Evolutionary conservation across 2,888 invertebrate genomes (phyloP).

Genomic region (Cheilosia variabilis): DNA sequence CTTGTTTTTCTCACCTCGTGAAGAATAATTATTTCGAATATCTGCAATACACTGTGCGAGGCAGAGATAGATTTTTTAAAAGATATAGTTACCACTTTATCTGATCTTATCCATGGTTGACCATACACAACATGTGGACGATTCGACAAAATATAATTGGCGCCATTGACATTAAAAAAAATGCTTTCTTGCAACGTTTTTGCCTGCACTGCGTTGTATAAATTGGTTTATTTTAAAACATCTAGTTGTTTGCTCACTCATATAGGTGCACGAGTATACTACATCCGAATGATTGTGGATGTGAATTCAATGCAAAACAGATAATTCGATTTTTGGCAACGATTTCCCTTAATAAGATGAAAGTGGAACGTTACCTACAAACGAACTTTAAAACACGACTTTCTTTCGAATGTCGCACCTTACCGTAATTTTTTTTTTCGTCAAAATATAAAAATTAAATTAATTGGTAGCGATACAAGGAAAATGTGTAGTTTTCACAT

Average conservation of each 20-base stretch:
- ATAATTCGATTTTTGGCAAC: slow-evolving; percentile 69
- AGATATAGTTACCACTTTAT: neutral
- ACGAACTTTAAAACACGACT: slow-evolving; percentile 40
- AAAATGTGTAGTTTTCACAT: neutral
- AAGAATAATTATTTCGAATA: slow-evolving; percentile 3
- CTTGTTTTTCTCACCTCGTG: slow-evolving; percentile 11
- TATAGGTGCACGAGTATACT: slow-evolving; percentile 17
- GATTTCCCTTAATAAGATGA: slow-evolving; percentile 56
- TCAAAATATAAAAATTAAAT: slow-evolving; percentile 5
- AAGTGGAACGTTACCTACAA: slow-evolving; percentile 63
- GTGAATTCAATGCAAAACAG: slow-evolving; percentile 51
- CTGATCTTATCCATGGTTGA: slow-evolving; percentile 19
- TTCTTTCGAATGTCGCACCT: neutral
- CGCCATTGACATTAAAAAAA: slow-evolving; percentile 72
- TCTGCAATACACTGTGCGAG: neutral
- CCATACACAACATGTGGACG: slow-evolving; percentile 21
- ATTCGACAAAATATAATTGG: slow-evolving; percentile 56
- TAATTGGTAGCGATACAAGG: slow-evolving; percentile 1
- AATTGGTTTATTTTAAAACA: slow-evolving; percentile 67
- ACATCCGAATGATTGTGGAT: slow-evolving; percentile 52
- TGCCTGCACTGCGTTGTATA: slow-evolving; percentile 38
- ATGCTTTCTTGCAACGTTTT: slow-evolving; percentile 12
- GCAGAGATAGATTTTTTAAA: neutral
- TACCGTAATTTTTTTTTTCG: neutral
- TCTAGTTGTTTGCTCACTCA: slow-evolving; percentile 32